Evolutionary conservation across 2,797 vertebrate species (phyloP).

Genomic region (Parauchenoglanis punctatus): DNA sequence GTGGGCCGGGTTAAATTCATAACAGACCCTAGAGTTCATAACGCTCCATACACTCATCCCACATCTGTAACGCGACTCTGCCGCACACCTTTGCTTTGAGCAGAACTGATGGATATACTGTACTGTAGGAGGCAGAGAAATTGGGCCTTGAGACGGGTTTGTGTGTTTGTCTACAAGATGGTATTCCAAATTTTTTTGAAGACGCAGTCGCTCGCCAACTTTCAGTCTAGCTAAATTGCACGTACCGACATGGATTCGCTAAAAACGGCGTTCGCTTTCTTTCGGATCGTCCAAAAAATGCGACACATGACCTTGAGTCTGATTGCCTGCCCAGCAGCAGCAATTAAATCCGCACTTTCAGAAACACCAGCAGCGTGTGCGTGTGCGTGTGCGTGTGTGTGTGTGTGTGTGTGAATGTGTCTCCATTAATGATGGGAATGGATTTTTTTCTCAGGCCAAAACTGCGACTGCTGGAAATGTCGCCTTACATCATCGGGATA

Average conservation of each 20-base stretch:
- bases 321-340: not conserved
- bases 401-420: too few species aligned
- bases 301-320: not conserved
- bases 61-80: slow-evolving; percentile 24
- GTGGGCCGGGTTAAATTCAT: slow-evolving; percentile 25
- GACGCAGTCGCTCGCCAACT: not conserved
- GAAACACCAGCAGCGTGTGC: not conserved
- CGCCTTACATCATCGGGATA: not conserved
- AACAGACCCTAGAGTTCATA: not conserved
- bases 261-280: not conserved
- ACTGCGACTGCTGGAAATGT: slow-evolving; percentile 22
- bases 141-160: not conserved
- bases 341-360: slow-evolving; percentile 10
- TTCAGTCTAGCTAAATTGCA: slow-evolving; percentile 3
- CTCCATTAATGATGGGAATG: not conserved
- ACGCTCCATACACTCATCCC: not conserved
- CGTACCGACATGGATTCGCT: too few species aligned
- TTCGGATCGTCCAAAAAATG: not conserved
- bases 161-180: not conserved
- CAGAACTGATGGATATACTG: not conserved
- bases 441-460: not conserved
- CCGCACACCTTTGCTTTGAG: not conserved
- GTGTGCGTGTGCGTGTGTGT: not conserved
- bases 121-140: not conserved
- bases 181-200: not conserved